A percentile compares a stretch with the other conserved stretches of the same genome.
Evolutionary conservation across 2,888 invertebrate genomes (phyloP).

Genomic region (Gymnoscelis rufifasciata): DNA sequence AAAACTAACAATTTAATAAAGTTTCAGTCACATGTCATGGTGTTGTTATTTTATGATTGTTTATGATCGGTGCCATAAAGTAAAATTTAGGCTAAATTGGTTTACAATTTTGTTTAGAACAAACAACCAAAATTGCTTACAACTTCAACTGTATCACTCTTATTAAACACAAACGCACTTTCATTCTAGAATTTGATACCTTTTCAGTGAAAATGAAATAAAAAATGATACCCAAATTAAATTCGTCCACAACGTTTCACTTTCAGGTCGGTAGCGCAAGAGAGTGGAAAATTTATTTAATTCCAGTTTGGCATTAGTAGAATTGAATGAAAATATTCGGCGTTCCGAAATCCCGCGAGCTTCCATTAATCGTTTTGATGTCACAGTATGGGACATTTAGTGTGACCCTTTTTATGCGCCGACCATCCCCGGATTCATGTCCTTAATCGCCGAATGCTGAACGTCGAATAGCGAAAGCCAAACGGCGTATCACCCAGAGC

Average conservation of each 20-base stretch:
- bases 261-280: conserved; percentile 38
- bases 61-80: no score
- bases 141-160: neutral
- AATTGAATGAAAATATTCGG: conserved; percentile 69
- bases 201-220: neutral
- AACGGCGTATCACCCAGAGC: conserved; percentile 18
- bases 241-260: conserved; percentile 20
- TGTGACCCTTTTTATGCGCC: conserved; percentile 74
- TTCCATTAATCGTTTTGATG: conserved; percentile 76
- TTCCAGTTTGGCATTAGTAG: conserved; percentile 56
- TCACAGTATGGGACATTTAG: conserved; percentile 77
- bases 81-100: no score
- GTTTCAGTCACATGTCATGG: no score
- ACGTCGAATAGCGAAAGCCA: conserved; percentile 46
- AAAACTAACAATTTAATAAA: no score
- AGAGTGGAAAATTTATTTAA: conserved; percentile 49
- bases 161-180: neutral
- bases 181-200: neutral
- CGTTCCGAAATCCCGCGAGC: conserved; percentile 56
- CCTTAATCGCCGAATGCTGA: conserved; percentile 62
- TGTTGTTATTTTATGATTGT: no score
- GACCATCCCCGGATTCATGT: conserved; percentile 56
- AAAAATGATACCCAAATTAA: conserved; percentile 12
- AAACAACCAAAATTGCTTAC: neutral
- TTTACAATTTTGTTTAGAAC: neutral